Conservation (phyloP, 2,797 vertebrate species). For the Carduelis carduelis region DNA sequence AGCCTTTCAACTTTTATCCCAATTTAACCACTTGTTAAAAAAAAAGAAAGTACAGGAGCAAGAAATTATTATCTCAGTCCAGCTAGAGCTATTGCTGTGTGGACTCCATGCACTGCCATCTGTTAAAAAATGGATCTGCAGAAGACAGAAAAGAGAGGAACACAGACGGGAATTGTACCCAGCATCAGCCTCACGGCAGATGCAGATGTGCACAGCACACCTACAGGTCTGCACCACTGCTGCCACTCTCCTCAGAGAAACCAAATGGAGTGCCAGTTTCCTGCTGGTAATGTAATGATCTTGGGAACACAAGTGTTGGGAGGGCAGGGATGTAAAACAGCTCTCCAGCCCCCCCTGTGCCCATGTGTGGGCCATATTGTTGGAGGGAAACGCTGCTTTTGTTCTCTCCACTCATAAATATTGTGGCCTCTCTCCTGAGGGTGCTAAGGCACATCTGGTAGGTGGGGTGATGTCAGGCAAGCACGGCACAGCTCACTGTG, state of each 20-base stretch:
- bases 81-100: not conserved
- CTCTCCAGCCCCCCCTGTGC: not conserved
- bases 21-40: not conserved
- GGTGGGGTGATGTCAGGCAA: not conserved
- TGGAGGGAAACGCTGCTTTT: not conserved
- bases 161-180: not conserved
- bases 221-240: not conserved
- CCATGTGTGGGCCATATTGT: not conserved
- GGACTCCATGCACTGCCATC: not conserved
- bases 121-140: not conserved
- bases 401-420: not conserved
- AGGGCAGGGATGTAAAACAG: not conserved
- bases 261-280: not conserved
- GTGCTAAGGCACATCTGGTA: not conserved
- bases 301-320: not conserved
- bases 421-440: not conserved
- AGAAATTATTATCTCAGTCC: not conserved
- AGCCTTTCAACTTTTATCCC: not conserved
- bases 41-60: not conserved
- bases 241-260: not conserved
- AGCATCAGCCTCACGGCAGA: not conserved
- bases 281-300: not conserved
- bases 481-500: fast-evolving
- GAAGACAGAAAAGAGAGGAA: not conserved
- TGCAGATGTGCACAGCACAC: not conserved